Evolutionary conservation across 2,888 invertebrate species (phyloP), one percentile per base, ranked within the genome.

Genomic region (Oxyteleia sp.): DNA sequence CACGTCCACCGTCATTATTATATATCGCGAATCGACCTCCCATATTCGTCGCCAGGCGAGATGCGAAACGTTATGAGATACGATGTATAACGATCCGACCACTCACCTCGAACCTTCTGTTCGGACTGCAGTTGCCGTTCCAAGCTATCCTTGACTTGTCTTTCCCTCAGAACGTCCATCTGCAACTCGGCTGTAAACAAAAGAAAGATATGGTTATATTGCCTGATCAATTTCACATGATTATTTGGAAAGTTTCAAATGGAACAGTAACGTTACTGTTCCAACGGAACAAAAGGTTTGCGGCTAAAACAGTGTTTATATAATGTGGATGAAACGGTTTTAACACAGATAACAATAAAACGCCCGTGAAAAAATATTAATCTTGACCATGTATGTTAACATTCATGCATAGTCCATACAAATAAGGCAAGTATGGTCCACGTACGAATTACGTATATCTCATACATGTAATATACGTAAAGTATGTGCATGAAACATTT

Each of bases 121-220:
- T 99, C 98, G 93, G 98, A 98, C 88, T 96, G 95, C 84, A 99
- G 95, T 94, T 98, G 98, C 94, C 98, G 96, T 94, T 99, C 98
- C 91, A 98, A 94, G 92, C 97, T 98, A 94, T 98, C 98, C 94
- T 98, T 97, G 83, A 98, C 96, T 95, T 98, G 98, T 91, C 98
- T 95, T 94, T 99, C 98, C 91, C 98, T 95, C 87, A 98, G 94
- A 84, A 98, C 96, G 94, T 98, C 98, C 97, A 98, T 98, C 94
- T 98, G 98, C 89, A 99, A 95, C 94, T 99, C 98, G 93, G 98
- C 99, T 99, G 96, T 85, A 91, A 90, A 87, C 18, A 85, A 76
- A 78, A 68, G 15, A 45, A 38, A 76, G 8, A 32, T 29, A 61
- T 63, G 61, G 49, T 68, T 55, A 68, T 57, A 38, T 23, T 41